A percentile compares a stretch with the other conserved stretches of the same genome.
Conservation (phyloP, 2,113 vertebrate genomes). For the Struthidea cinerea region DNA sequence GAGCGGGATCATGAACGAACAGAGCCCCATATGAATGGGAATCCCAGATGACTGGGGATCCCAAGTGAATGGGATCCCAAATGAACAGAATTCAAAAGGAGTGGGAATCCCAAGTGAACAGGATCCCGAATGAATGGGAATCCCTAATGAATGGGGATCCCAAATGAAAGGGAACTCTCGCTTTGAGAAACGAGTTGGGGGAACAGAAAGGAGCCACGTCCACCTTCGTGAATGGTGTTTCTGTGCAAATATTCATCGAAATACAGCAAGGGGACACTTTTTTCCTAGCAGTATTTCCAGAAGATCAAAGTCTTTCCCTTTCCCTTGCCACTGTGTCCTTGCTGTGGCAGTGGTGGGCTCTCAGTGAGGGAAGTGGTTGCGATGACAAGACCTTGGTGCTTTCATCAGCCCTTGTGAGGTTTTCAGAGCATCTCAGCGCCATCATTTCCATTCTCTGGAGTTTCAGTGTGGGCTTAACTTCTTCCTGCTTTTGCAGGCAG, state of each 20-base stretch:
- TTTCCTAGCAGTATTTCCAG: neutral
- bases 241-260: neutral
- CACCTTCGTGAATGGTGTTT: neutral
- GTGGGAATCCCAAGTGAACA: neutral
- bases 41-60: neutral
- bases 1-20: fast-evolving
- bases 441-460: fast-evolving
- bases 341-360: neutral
- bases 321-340: neutral
- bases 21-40: neutral
- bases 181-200: neutral
- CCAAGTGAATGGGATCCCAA: neutral
- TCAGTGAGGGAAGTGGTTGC: fast-evolving
- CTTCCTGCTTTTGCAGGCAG: fast-evolving
- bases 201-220: neutral
- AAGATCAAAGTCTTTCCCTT: neutral
- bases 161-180: neutral
- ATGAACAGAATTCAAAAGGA: neutral
- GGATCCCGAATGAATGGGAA: neutral
- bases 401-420: neutral
- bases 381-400: fast-evolving
- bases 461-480: neutral
- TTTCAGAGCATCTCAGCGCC: neutral
- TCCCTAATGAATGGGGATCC: neutral
- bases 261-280: neutral